Evolutionary conservation across 2,113 vertebrate species (phyloP).

Genomic region (Glaucomys volans): DNA sequence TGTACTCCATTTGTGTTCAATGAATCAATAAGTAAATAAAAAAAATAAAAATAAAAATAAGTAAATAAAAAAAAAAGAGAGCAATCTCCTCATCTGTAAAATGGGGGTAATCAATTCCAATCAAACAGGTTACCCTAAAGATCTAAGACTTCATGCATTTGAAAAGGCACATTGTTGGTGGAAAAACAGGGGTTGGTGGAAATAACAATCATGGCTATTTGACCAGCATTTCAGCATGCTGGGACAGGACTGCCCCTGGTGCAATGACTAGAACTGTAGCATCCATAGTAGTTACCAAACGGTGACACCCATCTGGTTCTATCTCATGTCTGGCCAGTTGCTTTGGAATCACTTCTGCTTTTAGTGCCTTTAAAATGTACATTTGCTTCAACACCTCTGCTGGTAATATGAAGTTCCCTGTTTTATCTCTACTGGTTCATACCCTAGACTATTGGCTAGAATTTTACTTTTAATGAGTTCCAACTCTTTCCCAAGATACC

Average conservation of each 20-base stretch:
- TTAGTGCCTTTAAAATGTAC: not conserved
- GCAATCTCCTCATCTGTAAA: not conserved
- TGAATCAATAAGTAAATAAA: too few relatives aligned
- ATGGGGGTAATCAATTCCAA: not conserved
- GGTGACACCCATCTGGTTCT: not conserved
- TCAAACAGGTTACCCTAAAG: not conserved
- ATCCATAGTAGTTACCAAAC: not conserved
- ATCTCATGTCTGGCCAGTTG: not conserved
- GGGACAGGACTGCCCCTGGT: not conserved
- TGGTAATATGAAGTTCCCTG: accelerated
- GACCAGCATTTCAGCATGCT: not conserved
- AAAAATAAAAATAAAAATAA: too few relatives aligned
- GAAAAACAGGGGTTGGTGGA: not conserved
- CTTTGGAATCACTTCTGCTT: not conserved
- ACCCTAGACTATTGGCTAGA: not conserved
- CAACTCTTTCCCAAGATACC: not conserved
- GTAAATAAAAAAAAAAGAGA: too few relatives aligned
- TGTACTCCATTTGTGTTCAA: too few relatives aligned
- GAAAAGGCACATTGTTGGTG: accelerated
- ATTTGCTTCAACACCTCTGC: not conserved
- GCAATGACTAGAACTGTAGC: not conserved
- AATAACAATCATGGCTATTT: not conserved
- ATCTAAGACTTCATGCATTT: not conserved
- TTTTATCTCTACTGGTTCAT: not conserved
- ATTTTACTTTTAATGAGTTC: not conserved